phyloP scores from a whole-genome alignment of 2,888 invertebrate genomes.

The Onthophagus sagittarius region DNA sequence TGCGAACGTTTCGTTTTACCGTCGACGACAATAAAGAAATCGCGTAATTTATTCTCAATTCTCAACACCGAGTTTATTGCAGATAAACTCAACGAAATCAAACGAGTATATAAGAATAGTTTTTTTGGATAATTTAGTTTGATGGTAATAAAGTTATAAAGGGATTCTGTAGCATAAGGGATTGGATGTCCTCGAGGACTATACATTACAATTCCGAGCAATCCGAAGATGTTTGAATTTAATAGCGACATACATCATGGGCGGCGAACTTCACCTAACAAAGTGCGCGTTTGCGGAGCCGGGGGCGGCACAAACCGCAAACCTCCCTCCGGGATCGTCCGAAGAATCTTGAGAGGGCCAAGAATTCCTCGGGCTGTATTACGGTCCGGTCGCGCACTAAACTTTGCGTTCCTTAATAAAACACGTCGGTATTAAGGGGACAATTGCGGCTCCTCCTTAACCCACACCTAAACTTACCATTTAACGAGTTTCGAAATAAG shows the following conservation, averaged over 20 bases:
- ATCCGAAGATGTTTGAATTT: constrained; percentile 51
- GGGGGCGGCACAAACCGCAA: constrained; percentile 46
- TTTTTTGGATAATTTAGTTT: neutral
- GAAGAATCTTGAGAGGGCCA: constrained; percentile 41
- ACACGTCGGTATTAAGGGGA: constrained; percentile 22
- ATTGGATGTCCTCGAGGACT: constrained; percentile 37
- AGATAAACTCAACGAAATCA: too few relatives aligned
- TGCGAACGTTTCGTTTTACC: too few relatives aligned
- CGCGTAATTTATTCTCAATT: too few relatives aligned
- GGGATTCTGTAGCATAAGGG: neutral
- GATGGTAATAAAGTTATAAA: neutral
- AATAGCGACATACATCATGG: constrained; percentile 51
- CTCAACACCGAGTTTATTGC: too few relatives aligned
- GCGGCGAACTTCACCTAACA: constrained; percentile 47
- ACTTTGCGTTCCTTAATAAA: constrained; percentile 35
- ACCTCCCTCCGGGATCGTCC: constrained; percentile 47
- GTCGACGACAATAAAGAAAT: too few relatives aligned
- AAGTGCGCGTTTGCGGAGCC: constrained; percentile 37
- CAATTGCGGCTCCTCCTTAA: neutral
- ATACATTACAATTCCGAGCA: constrained; percentile 51
- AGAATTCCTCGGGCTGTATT: constrained; percentile 45
- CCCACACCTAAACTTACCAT: neutral
- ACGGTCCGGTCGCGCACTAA: constrained; percentile 29
- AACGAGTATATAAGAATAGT: too few relatives aligned
- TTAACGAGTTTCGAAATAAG: neutral